A percentile compares a stretch with the other conserved stretches of the same genome.
These are phyloP conservation scores for Lepus europaeus DNA, from an alignment of 2,113 vertebrate genomes.

Conservation along the genomic window DNA sequence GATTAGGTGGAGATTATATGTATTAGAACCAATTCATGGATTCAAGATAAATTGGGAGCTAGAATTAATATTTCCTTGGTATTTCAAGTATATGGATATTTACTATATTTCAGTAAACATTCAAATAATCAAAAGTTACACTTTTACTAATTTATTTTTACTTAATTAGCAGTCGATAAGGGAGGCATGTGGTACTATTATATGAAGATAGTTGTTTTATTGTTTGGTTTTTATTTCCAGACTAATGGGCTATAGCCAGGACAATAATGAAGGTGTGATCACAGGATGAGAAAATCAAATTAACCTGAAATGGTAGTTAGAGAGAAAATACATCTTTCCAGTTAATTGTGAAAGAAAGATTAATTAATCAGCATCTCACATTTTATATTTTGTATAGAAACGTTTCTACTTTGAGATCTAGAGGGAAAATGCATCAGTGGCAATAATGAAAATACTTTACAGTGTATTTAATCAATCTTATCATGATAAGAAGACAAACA, in stretches of 20 bases:
- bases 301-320: not conserved
- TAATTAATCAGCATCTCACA: slow-evolving; percentile 12
- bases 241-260: not conserved
- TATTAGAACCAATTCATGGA: not conserved
- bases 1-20: not conserved
- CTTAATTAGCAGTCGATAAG: slow-evolving; percentile 43
- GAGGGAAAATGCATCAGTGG: not conserved
- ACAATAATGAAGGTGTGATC: not conserved
- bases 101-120: slow-evolving; percentile 23
- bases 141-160: slow-evolving; percentile 35
- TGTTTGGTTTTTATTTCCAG: slow-evolving; percentile 55
- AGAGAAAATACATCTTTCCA: slow-evolving; percentile 27
- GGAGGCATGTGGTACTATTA: slow-evolving; percentile 3
- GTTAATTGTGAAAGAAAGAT: not conserved
- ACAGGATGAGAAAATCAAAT: not conserved
- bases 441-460: slow-evolving; percentile 39
- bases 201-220: not conserved
- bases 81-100: slow-evolving; percentile 13
- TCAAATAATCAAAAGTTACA: not conserved
- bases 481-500: slow-evolving; percentile 37
- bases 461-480: slow-evolving; percentile 37
- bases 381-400: not conserved
- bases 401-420: slow-evolving; percentile 20
- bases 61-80: not conserved
- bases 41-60: not conserved